Evolutionary conservation across 2,113 vertebrate species (phyloP), one percentile per base, ranked within the genome.

Genomic region (Mus spicilegus): DNA sequence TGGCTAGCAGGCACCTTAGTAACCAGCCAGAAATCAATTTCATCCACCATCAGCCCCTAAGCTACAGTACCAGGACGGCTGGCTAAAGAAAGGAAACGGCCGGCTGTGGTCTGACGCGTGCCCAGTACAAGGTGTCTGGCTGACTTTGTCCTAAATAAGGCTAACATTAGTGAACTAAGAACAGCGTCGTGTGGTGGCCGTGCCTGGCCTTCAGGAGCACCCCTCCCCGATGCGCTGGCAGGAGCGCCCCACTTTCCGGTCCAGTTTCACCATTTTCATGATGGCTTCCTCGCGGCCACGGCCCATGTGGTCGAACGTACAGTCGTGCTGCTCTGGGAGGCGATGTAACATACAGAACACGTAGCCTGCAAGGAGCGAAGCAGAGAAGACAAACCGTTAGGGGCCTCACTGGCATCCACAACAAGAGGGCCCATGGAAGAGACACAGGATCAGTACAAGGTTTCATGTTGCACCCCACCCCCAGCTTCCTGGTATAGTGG

Each of bases 161-260:
- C 99, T 99, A 99, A 99, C 99, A 98, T 99, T 99, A 99, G 99
- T 99, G 99, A 99, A 99, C 99, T 99, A 98, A 98, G 98, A 98
- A 98, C 98, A 98, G 99, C 98, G 98, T 98, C 98, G 73, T 24
- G 95, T 98, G 98, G 98, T 96, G 98, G 98, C 98, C 98, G 12
- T 61, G 98, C 98, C 97, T 98, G 98, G 98, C 98, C 98, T 98
- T 99, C 99, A 99, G 98, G 99, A 99, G 97, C 99, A 99, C 98
- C 99, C 99, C 98, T 99, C 99, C 42, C 99, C 99, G 30, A 99
- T 99, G 98, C 99, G 99, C 98, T 99, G 99, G 99, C 99, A 99
- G 72, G 99, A 99, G 98, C 99, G 99, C 98, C 99, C 99, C 99
- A 99, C 99, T 98, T 99, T 99, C 97, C 99, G 99, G 99, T 99